phyloP scores from a whole-genome alignment of 2,797 vertebrate genomes.

The Macroramphosus scolopax region DNA sequence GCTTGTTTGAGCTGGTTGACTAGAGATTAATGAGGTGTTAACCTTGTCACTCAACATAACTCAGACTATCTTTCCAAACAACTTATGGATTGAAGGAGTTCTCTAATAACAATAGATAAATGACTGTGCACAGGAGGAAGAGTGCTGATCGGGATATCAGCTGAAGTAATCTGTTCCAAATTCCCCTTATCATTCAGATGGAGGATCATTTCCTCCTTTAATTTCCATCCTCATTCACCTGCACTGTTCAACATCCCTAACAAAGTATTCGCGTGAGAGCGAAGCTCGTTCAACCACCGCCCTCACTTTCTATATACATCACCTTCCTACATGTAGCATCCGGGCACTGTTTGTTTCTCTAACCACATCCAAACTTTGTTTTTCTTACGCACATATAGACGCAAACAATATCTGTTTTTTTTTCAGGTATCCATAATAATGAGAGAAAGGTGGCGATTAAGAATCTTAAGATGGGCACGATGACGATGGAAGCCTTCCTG shows the following conservation, averaged over 20 bases:
- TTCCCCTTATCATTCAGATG: constrained; percentile 38
- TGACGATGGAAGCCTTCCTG: constrained; percentile 93
- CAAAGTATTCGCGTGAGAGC: no score
- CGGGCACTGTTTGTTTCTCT: constrained; percentile 40
- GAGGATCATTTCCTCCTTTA: background rate
- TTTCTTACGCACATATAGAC: no score
- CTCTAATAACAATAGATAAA: constrained; percentile 19
- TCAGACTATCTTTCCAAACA: constrained; percentile 20
- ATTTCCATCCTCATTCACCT: no score
- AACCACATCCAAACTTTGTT: constrained; percentile 26
- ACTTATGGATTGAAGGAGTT: constrained; percentile 15
- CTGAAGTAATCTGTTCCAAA: constrained; percentile 34
- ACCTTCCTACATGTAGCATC: no score
- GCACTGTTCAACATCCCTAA: no score
- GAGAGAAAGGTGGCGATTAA: constrained; percentile 93
- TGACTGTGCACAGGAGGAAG: constrained; percentile 7
- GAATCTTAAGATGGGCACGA: constrained; percentile 91
- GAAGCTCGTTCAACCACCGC: no score
- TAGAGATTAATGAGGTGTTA: constrained; percentile 44
- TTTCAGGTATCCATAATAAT: constrained; percentile 89
- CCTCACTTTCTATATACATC: no score
- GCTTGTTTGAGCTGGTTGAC: constrained; percentile 49
- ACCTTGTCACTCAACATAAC: constrained; percentile 31
- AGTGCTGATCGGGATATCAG: constrained; percentile 22
- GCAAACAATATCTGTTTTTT: no score